phyloP scores from a whole-genome alignment of 2,888 invertebrate genomes.

The Clepsis dumicolana region DNA sequence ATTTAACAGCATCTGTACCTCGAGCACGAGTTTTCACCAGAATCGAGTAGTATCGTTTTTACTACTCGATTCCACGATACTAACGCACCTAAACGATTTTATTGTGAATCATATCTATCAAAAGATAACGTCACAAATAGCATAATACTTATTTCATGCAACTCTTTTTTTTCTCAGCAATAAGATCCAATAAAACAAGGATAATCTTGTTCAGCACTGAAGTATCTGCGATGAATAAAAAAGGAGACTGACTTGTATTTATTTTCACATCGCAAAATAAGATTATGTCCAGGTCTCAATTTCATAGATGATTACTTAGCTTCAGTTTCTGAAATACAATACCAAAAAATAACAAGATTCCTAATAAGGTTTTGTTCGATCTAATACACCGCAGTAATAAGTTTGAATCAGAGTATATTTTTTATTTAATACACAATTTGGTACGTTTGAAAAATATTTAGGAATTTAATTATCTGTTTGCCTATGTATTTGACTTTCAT shows the following conservation, averaged over 20 bases:
- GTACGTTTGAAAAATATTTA: neutral
- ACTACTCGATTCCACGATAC: too few relatives aligned
- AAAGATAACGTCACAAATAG: too few relatives aligned
- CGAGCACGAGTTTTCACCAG: too few relatives aligned
- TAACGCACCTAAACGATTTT: too few relatives aligned
- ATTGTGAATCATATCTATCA: too few relatives aligned
- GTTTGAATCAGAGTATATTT: too few relatives aligned
- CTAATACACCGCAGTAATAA: neutral
- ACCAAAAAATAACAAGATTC: neutral
- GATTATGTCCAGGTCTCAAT: constrained; percentile 1
- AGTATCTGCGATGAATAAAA: constrained; percentile 12
- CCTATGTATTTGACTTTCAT: constrained; percentile 10
- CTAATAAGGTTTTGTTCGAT: neutral
- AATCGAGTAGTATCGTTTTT: too few relatives aligned
- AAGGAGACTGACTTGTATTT: neutral
- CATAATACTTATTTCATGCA: too few relatives aligned
- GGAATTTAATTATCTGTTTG: neutral
- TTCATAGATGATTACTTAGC: neutral
- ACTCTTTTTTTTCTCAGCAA: constrained; percentile 4
- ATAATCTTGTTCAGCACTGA: constrained; percentile 8
- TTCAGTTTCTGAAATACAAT: neutral
- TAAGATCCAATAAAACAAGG: constrained; percentile 5
- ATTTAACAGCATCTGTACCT: too few relatives aligned
- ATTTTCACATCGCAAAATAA: constrained; percentile 2
- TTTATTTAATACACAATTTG: neutral